Evolutionary conservation across 2,797 vertebrate species (phyloP), one percentile per base, ranked within the genome.

Genomic region (Sebastes glaucus): DNA sequence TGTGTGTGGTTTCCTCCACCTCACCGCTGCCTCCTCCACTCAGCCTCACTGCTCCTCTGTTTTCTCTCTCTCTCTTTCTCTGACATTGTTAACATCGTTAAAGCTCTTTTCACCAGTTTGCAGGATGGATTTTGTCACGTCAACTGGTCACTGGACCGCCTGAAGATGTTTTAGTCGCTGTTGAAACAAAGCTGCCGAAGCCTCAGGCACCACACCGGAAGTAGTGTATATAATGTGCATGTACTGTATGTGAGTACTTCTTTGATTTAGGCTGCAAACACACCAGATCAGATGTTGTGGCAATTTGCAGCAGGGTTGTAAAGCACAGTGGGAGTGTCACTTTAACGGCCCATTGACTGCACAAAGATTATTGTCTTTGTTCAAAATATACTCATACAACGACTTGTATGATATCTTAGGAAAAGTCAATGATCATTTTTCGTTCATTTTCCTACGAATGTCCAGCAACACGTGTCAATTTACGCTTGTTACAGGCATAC

Each of bases 1-100:
- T 87, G 78, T 86, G 85, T 86, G 86, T 77, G 91, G 88, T 89
- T 92, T 91, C 76, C 79, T 87, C 42, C 52, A 49, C 71, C 38
- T 74, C 59, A 89, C 82, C 70, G 35, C 87, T 84, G 86, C 80
- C 85, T 87, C 88, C 89, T 83, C 62, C 62, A 69, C 78, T 87
- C 70, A 82, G 69, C 38, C 35, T 82, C 77, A 71, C 27, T 2
- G 25, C 65, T 70, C 53, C 30, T 63, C 23, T 67, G 13, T 71
- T 75, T 61, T 69, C 56, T 69, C 76, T 64, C 55, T 35, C 14
- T 71, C 7, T 69, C 33, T 32, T 4, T 59, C 49, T 25, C 30
- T 65, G 18, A 22, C 52, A 65, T 69, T 1, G 11, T 68, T 71
- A 77, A 69, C 71, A 57, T 59, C 6, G 2, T 77, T 28, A 64